These are phyloP conservation scores for Neodiprion fabricii DNA, from an alignment of 1,140 invertebrate species.

Conservation along the genomic window DNA sequence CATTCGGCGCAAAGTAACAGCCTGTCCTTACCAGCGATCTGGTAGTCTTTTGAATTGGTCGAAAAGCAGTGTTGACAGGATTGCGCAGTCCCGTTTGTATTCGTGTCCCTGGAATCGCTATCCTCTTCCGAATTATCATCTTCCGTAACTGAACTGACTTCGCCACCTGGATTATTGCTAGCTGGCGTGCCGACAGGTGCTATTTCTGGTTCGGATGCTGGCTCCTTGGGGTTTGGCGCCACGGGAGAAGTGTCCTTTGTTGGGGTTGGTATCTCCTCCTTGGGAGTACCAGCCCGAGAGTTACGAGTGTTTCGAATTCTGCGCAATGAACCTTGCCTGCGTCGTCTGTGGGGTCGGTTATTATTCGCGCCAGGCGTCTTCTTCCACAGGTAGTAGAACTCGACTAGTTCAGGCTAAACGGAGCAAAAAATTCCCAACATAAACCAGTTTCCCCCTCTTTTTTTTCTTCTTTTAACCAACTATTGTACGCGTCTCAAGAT, in stretches of 20 bases:
- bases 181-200: slow-evolving; percentile 40
- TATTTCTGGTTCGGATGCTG: slow-evolving; percentile 42
- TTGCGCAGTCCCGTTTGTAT: slow-evolving; percentile 58
- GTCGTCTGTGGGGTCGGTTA: slow-evolving; percentile 88
- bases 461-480: background rate
- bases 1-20: slow-evolving; percentile 83
- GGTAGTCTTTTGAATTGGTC: slow-evolving; percentile 70
- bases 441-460: background rate
- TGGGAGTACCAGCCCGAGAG: slow-evolving; percentile 69
- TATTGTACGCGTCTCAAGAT: background rate
- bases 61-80: slow-evolving; percentile 64
- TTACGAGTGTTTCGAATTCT: slow-evolving; percentile 85
- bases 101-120: slow-evolving; percentile 83
- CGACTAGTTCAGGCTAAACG: slow-evolving; percentile 89
- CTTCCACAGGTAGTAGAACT: slow-evolving; percentile 99
- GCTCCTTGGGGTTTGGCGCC: slow-evolving; percentile 48
- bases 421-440: slow-evolving; percentile 27
- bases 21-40: slow-evolving; percentile 80
- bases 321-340: slow-evolving; percentile 87
- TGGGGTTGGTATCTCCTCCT: slow-evolving; percentile 62
- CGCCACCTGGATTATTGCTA: slow-evolving; percentile 61
- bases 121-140: slow-evolving; percentile 94
- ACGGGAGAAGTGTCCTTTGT: slow-evolving; percentile 61
- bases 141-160: slow-evolving; percentile 91
- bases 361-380: slow-evolving; percentile 98